Percentiles rank a stretch among this genome's conserved stretches.
phyloP scores from a whole-genome alignment of 2,113 vertebrate genomes.

The Tychaedon coryphoeus region DNA sequence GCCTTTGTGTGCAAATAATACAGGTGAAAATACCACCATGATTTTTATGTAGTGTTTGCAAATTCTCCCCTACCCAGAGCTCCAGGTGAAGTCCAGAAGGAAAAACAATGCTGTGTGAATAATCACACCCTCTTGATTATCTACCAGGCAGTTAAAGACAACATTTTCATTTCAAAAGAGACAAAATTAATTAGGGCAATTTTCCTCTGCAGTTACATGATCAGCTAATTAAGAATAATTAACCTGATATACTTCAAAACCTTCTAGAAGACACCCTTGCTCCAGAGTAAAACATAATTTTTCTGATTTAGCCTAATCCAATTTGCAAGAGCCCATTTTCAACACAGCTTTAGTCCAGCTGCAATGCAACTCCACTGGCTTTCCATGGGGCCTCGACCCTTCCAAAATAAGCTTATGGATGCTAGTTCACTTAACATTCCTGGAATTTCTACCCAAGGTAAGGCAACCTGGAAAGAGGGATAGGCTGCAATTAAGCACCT shows the following conservation, averaged over 20 bases:
- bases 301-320: not conserved
- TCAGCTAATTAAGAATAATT: slow-evolving; percentile 8
- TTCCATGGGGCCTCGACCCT: not conserved
- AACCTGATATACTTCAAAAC: not conserved
- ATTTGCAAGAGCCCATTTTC: not conserved
- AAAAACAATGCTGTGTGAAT: not conserved
- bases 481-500: not conserved
- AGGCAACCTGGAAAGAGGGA: not conserved
- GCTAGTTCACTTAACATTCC: not conserved
- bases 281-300: not conserved
- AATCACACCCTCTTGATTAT: not conserved
- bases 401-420: not conserved
- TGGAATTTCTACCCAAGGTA: not conserved
- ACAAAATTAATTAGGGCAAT: not conserved
- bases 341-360: not conserved
- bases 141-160: not conserved
- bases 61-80: not conserved
- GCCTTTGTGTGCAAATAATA: not conserved
- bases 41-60: not conserved
- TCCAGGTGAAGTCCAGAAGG: not conserved
- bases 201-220: not conserved
- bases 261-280: not conserved
- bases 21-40: accelerated
- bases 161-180: not conserved
- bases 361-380: not conserved